phyloP scores from a whole-genome alignment of 2,113 vertebrate species.

The Eulemur rufifrons region DNA sequence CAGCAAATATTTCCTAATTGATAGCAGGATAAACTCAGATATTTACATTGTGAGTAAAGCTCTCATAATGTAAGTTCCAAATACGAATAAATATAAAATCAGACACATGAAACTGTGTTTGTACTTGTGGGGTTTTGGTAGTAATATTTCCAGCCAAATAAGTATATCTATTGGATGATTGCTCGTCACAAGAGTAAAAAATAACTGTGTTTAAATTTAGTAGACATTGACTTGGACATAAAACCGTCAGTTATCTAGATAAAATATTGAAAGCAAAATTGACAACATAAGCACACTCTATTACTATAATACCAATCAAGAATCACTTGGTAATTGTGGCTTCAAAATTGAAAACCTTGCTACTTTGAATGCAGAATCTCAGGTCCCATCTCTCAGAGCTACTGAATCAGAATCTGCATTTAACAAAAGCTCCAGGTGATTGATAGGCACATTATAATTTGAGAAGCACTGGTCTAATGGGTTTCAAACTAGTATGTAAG shows the following conservation, averaged over 20 bases:
- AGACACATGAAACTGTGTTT: background rate
- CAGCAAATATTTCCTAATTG: background rate
- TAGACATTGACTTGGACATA: background rate
- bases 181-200: background rate
- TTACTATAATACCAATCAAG: background rate
- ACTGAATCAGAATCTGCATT: background rate
- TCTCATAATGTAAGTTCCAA: background rate
- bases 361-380: background rate
- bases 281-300: background rate
- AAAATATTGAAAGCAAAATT: constrained; percentile 41
- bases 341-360: background rate
- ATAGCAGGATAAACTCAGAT: background rate
- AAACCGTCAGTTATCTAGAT: background rate
- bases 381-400: background rate
- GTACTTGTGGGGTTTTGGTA: background rate
- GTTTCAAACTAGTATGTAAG: background rate
- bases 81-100: background rate
- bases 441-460: background rate
- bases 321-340: background rate
- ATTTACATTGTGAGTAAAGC: background rate
- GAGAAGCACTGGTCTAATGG: background rate
- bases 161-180: background rate
- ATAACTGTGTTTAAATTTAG: background rate
- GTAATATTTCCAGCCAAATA: background rate
- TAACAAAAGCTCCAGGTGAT: background rate